phyloP scores from a whole-genome alignment of 2,888 invertebrate species.

The Urechis unicinctus region DNA sequence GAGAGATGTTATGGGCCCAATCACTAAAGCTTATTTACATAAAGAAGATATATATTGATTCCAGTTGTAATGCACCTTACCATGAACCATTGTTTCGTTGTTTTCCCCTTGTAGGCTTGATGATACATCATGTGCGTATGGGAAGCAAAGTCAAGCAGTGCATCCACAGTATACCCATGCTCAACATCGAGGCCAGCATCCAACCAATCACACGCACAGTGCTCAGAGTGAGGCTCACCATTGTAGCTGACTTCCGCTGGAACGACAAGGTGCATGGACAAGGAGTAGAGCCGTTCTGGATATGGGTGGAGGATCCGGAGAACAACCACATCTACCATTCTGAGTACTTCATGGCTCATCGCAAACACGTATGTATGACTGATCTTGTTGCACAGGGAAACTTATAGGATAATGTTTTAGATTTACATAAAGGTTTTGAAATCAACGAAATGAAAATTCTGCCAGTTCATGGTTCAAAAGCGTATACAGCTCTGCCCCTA shows the following conservation, averaged over 20 bases:
- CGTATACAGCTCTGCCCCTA: background rate
- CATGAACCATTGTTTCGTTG: no score
- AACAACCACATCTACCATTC: constrained; percentile 92
- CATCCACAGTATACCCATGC: constrained; percentile 75
- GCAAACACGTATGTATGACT: constrained; percentile 65
- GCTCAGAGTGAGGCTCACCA: constrained; percentile 64
- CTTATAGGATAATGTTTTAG: background rate
- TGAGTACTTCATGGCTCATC: constrained; percentile 79
- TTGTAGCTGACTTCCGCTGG: constrained; percentile 64
- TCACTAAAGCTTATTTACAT: no score
- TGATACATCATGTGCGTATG: constrained; percentile 70
- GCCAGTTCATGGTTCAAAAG: no score
- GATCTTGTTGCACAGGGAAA: no score
- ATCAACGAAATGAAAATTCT: background rate
- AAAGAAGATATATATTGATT: no score
- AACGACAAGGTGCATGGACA: constrained; percentile 82
- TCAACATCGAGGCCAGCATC: constrained; percentile 75
- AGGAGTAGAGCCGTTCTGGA: constrained; percentile 85
- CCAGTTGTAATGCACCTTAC: no score
- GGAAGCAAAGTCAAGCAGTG: constrained; percentile 74
- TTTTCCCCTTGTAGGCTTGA: constrained; percentile 53
- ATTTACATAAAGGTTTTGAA: background rate
- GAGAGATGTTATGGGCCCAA: no score
- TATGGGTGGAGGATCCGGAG: constrained; percentile 96
- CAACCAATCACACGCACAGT: constrained; percentile 91